Conservation (phyloP, 2,888 invertebrate species). For the Philhelius pedissequus region DNA sequence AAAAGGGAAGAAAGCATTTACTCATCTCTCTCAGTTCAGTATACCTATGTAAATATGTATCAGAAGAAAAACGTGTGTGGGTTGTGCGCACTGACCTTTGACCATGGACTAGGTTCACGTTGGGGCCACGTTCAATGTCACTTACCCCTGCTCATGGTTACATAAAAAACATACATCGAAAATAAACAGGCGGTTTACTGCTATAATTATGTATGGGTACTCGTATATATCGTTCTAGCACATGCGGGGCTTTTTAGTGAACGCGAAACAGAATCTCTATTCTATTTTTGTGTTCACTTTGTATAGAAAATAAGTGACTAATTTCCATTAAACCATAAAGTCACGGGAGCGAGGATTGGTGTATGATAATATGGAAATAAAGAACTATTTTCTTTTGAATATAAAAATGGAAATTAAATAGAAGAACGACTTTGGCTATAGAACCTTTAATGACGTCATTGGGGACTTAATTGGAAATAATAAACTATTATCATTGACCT, state of each 20-base stretch:
- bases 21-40: slow-evolving; percentile 8
- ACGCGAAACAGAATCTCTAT: slow-evolving; percentile 4
- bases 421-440: background rate
- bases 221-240: background rate
- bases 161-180: background rate
- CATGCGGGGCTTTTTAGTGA: slow-evolving; percentile 8
- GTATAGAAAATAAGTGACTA: slow-evolving; percentile 39
- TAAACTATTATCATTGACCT: slow-evolving; percentile 57
- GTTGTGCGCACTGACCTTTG: slow-evolving; percentile 55
- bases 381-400: background rate
- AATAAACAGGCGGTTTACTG: background rate
- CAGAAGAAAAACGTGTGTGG: background rate
- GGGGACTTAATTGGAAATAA: slow-evolving; percentile 10
- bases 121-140: slow-evolving; percentile 62
- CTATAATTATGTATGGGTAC: background rate
- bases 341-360: background rate
- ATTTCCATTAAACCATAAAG: slow-evolving; percentile 30
- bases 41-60: background rate
- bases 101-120: slow-evolving; percentile 57
- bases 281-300: slow-evolving; percentile 20
- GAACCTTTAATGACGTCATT: slow-evolving; percentile 32
- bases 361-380: background rate
- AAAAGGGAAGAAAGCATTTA: background rate
- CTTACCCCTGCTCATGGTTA: background rate
- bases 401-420: background rate